Evolutionary conservation across 2,888 invertebrate species (phyloP).

Genomic region (Vanessa cardui): DNA sequence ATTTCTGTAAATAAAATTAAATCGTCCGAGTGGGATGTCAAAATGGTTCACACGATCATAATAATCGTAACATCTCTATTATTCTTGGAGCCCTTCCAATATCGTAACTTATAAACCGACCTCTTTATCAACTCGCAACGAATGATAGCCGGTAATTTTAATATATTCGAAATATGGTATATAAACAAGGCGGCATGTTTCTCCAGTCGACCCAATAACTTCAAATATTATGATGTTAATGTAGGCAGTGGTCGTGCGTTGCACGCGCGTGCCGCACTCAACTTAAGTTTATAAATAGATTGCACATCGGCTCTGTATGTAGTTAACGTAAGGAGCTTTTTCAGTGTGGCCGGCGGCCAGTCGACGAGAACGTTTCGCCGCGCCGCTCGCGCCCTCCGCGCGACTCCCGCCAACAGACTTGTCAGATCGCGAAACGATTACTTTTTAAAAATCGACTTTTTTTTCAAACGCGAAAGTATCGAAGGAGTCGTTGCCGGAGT

Average conservation of each 20-base stretch:
- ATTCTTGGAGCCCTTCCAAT: constrained; percentile 69
- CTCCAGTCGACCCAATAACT: constrained; percentile 75
- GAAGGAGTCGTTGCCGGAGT: constrained; percentile 20
- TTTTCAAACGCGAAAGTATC: constrained; percentile 29
- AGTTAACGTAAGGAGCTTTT: constrained; percentile 76
- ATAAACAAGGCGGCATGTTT: constrained; percentile 59
- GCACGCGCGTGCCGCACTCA: constrained; percentile 71
- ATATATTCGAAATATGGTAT: constrained; percentile 48
- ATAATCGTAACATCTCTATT: constrained; percentile 58
- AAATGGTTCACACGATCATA: constrained; percentile 49
- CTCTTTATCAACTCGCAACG: constrained; percentile 46
- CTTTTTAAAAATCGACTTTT: constrained; percentile 41
- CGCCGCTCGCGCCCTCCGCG: constrained; percentile 67
- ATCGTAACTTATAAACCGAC: constrained; percentile 51
- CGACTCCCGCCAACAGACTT: constrained; percentile 59
- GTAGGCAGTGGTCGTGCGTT: constrained; percentile 57
- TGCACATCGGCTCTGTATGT: constrained; percentile 74
- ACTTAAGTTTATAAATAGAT: constrained; percentile 80
- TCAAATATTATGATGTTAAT: constrained; percentile 73
- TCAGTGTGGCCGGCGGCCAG: constrained; percentile 68
- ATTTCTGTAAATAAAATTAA: constrained; percentile 71
- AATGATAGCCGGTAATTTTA: constrained; percentile 48
- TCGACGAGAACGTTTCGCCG: constrained; percentile 66
- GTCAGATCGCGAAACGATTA: constrained; percentile 54
- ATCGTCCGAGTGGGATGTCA: constrained; percentile 48